A percentile compares a stretch with the other conserved stretches of the same genome.
Conservation (phyloP, 2,113 vertebrate genomes). For the Protobothrops mucrosquamatus region DNA sequence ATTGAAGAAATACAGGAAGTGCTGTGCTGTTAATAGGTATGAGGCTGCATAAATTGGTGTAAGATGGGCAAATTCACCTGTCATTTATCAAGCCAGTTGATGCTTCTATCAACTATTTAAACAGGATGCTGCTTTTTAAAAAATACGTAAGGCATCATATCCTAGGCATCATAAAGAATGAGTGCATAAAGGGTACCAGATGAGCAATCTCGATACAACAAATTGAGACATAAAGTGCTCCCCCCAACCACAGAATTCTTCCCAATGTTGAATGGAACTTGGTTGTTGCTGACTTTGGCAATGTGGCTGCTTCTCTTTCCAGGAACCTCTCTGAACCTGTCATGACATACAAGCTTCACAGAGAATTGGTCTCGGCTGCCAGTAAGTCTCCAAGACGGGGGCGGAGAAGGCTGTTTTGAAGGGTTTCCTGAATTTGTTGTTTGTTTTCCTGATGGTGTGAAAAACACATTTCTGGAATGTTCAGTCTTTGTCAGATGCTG, state of each 20-base stretch:
- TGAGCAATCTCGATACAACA: background rate
- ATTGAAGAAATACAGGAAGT: background rate
- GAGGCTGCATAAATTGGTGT: background rate
- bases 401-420: background rate
- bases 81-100: background rate
- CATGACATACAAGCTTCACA: slow-evolving; percentile 93
- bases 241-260: too few species aligned
- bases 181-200: background rate
- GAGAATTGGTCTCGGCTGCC: slow-evolving; percentile 89
- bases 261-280: background rate
- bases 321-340: slow-evolving; percentile 94
- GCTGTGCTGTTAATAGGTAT: background rate
- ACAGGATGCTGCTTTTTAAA: background rate
- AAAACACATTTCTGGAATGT: background rate
- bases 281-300: background rate
- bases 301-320: slow-evolving; percentile 31
- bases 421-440: background rate
- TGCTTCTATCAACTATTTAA: background rate
- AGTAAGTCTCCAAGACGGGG: slow-evolving; percentile 77
- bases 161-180: background rate
- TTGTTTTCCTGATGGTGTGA: background rate
- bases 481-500: background rate
- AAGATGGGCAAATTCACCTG: background rate
- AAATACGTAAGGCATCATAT: background rate
- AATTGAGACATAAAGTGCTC: background rate